Evolutionary conservation across 2,797 vertebrate genomes (phyloP), one percentile per base, ranked within the genome.

Genomic region (Artibeus jamaicensis): DNA sequence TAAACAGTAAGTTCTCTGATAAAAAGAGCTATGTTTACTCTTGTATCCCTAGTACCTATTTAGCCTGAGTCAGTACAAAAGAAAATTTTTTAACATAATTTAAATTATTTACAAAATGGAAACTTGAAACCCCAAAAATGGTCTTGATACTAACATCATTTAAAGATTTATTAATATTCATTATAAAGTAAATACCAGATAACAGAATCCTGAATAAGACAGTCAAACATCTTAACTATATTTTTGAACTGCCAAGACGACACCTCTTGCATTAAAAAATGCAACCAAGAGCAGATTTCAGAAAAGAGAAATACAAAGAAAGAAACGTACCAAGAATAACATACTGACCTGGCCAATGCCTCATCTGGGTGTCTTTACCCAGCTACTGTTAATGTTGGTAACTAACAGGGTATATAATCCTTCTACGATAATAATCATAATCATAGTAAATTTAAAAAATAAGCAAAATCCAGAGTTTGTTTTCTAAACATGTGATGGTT

Each of bases 191-290:
- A 90, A 65, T 74, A 94, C 44, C 29, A 96, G 32, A 32, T 48
- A 93, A 87, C 24, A 81, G 29, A 44, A 90, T 85, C 50, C 77
- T 46, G 9, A 88, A 82, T 77, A 88, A 86, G 76, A 78, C 9
- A 86, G 55, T 46, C 76, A 78, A 78, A 53, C 78, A 78, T 37
- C 76, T 78, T 77, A 86, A 87, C 39, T n/a, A 84, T 48, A 93
- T 81, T 82, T 91, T 88, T 91, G 86, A 95, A 96, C 62, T 44
- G 57, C 85, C 90, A 92, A 86, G 96, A 95, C 57, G 48, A 71
- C 19, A 91, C 59, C 22, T 90, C 44, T 96, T 42, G n/a, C n/a
- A n/a, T n/a, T 84, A 79, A 93, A 95, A 91, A 88, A 71, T 70
- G 55, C 65, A 79, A 86, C 39, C 59, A 84, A 87, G 14, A 77